Evolutionary conservation across 2,113 vertebrate species (phyloP), one percentile per base, ranked within the genome.

Genomic region (Ranitomeya imitator): DNA sequence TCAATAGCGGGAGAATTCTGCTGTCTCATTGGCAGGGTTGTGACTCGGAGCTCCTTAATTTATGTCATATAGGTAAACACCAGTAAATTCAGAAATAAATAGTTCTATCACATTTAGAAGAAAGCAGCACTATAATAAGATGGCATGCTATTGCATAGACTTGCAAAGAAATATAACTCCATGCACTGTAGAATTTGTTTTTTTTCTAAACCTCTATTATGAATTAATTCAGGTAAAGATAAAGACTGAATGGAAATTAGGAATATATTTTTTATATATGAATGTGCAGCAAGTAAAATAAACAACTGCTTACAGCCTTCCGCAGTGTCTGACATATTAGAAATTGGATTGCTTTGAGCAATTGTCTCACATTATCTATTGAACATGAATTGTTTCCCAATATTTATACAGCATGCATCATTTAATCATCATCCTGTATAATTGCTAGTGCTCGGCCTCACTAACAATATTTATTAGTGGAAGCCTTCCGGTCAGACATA

Each of bases 321-420:
- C 16, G 16, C 18, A n/a, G 31, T 31, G 67, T 63, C 13, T 60
- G 59, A 82, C n/a, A n/a, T 54, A 67, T 52, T 83, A 52, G 60
- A 12, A n/a, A 52, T 60, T 37, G 7, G 1, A 83, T 69, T 52
- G 37, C 82, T n/a, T 21, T 67, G 14, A 23, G 82, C 45, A 13
- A 65, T 54, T 82, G 59, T 82, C 26, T 45, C 26, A 14, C 45
- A 67, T 83, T 83, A 69, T 69, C 61, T 69, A 65, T 67, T 45
- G 59, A 19, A 83, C n/a, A 67, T 65, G 12, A 65, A 65, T 69
- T 60, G 79, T 60, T 52, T 65, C 52, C 37, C 80, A 52, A 65
- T 83, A 65, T 67, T 83, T 83, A 55, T 45, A 54, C 61, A 83
- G 26, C 61, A 83, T 83, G 4, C 82, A 83, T 69, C 82, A 69